phyloP scores from a whole-genome alignment of 2,113 vertebrate genomes.

The Uropsilus gracilis region DNA sequence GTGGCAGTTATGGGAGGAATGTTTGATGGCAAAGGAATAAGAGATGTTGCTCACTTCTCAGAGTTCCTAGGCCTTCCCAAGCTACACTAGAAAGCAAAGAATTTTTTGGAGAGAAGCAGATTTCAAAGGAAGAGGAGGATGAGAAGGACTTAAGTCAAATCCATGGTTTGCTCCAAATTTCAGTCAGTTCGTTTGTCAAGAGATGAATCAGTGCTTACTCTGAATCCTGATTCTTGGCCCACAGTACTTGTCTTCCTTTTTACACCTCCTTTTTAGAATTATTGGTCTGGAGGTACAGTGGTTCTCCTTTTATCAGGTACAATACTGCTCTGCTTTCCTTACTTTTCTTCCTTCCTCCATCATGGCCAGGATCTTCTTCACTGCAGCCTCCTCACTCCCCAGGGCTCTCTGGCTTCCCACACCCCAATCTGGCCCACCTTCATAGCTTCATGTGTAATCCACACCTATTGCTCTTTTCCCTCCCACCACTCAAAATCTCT shows the following conservation, averaged over 20 bases:
- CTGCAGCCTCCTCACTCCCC: neutral
- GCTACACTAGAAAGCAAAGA: neutral
- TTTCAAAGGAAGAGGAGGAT: neutral
- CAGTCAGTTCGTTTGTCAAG: neutral
- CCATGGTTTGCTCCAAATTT: neutral
- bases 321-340: neutral
- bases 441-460: too few relatives aligned
- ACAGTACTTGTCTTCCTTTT: neutral
- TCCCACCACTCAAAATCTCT: neutral
- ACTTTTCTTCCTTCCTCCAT: neutral
- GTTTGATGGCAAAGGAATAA: neutral
- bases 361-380: neutral
- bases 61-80: neutral
- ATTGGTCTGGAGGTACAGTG: neutral
- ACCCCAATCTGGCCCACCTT: neutral
- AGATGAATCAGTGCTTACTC: neutral
- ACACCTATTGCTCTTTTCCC: neutral
- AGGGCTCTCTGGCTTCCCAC: neutral
- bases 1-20: neutral
- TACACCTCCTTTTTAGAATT: neutral
- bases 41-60: neutral
- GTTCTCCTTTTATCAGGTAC: neutral
- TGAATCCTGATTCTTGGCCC: neutral
- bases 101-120: neutral
- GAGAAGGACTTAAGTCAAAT: neutral